Base-by-base conservation (phyloP, 2,888 invertebrate genomes). In the Creontiades dilutus region DNA sequence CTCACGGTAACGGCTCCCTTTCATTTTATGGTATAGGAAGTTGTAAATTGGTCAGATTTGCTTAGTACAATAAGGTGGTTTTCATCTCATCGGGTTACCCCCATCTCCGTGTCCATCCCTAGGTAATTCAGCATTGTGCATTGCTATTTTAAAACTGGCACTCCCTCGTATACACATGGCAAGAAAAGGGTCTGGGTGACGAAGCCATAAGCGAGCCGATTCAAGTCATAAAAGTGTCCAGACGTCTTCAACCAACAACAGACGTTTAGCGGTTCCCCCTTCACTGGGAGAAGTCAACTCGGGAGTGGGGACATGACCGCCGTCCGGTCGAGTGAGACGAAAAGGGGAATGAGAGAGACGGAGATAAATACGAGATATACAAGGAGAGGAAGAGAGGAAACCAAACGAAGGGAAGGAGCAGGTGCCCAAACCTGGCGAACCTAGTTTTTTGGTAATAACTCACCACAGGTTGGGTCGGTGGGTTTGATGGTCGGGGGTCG, bases 371-470 rank as follows among this genome's bases (percentile, higher is more conserved):
- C 85, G 85, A 86, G 61, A 86, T 57, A 86, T 86, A 86, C 68
- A 86, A 76, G 75, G 48, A 86, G 75, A 47, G 76, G 47, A 27
- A 23, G 37, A 16, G 86, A 19, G 75, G 28, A 28, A 23, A 28
- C 61, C n/a, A 46, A 12, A 16, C 23, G 47, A 28, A 28, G 76
- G 19, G 47, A 68, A 68, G 86, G 47, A 86, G 86, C 86, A 86
- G 86, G 86, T 86, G 86, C 86, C 86, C 86, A 86, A 86, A 86
- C 86, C 76, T 76, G 86, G 86, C 86, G 86, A 86, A 86, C 86
- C 86, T 86, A 86, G 86, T 86, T 86, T 86, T 86, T 86, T 86
- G 86, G 86, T 86, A 86, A 86, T 86, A 86, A 86, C 86, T 86
- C 86, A 86, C 86, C 86, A 68, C 86, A 55, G 76, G 68, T 85